Percentiles rank a stretch among this genome's conserved stretches.
Evolutionary conservation across 2,113 vertebrate genomes (phyloP).

Genomic region (Orthonyx spaldingii): DNA sequence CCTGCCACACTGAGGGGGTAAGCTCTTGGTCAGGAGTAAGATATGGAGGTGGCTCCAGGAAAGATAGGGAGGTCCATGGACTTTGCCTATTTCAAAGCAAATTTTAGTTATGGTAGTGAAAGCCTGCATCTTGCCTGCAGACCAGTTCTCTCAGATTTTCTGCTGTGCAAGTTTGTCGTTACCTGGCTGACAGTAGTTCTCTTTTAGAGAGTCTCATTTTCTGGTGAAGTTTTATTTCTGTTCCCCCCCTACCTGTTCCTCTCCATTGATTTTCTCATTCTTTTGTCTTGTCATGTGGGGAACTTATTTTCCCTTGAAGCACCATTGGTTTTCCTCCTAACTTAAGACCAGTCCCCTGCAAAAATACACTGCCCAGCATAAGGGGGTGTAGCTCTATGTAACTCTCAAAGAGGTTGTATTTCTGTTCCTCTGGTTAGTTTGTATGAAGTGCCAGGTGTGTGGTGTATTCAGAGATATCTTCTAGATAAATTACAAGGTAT

Average conservation of each 20-base stretch:
- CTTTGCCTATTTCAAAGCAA: neutral
- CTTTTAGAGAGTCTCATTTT: neutral
- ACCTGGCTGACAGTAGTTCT: neutral
- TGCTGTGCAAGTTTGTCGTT: neutral
- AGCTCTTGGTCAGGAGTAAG: neutral
- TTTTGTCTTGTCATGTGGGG: neutral
- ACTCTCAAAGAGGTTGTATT: neutral
- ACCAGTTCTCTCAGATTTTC: neutral
- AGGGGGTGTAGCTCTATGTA: neutral
- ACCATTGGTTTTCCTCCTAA: neutral
- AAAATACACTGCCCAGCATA: neutral
- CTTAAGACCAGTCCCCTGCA: neutral
- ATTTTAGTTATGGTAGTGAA: neutral
- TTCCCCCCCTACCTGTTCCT: neutral
- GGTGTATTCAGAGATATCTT: neutral
- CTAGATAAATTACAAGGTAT: neutral
- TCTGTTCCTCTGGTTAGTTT: neutral
- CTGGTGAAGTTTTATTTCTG: neutral
- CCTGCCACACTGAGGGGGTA: neutral
- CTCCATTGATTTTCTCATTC: neutral
- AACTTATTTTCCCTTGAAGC: neutral
- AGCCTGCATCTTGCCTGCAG: neutral
- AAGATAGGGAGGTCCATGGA: neutral
- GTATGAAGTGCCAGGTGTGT: neutral
- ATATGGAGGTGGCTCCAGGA: neutral